Evolutionary conservation across 2,888 invertebrate species (phyloP).

Genomic region (Linnaemya tessellans): DNA sequence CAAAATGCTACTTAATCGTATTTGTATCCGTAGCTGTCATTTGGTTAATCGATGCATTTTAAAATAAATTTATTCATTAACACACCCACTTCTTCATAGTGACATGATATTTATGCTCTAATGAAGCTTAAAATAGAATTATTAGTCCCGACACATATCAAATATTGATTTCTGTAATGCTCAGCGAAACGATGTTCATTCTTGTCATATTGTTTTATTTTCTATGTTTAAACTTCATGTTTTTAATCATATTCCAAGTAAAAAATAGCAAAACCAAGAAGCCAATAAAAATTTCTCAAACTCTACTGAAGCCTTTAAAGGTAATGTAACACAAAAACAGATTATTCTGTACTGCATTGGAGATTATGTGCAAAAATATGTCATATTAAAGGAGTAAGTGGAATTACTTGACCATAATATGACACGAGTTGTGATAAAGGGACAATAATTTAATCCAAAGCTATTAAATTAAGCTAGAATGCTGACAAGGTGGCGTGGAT

Average conservation of each 20-base stretch:
- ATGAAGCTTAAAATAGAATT: conserved; percentile 54
- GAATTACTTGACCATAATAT: background rate
- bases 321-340: background rate
- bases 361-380: too few species aligned
- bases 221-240: background rate
- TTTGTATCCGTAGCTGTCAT: conserved; percentile 14
- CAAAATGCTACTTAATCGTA: conserved; percentile 17
- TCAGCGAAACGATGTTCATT: conserved; percentile 1
- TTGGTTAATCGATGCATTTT: conserved; percentile 13
- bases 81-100: conserved; percentile 53
- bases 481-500: too few species aligned
- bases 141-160: conserved; percentile 61
- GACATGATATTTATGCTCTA: conserved; percentile 64
- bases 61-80: background rate
- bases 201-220: conserved; percentile 29
- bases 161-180: conserved; percentile 63
- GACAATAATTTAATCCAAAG: too few species aligned
- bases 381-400: background rate
- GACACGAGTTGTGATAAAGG: too few species aligned
- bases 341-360: background rate
- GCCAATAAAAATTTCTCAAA: background rate
- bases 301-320: background rate
- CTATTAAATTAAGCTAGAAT: too few species aligned
- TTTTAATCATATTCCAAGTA: background rate
- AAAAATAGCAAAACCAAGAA: background rate